These are phyloP conservation scores for Catostylus mosaicus DNA, from an alignment of 30 jellyfish, hydroid and myxozoan species.

Conservation along the genomic window DNA sequence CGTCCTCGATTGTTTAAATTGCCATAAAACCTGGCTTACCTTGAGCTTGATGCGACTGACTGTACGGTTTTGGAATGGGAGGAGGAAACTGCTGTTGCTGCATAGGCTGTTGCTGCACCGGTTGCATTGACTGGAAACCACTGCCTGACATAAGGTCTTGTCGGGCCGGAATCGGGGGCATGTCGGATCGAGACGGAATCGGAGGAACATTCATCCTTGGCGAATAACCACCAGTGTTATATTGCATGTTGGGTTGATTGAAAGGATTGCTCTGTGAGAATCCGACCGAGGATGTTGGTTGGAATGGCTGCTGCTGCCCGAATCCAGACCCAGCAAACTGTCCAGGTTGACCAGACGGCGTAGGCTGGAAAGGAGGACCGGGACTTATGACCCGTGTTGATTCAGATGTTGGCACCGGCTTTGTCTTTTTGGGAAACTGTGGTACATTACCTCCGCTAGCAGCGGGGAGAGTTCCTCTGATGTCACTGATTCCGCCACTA, in stretches of 20 bases:
- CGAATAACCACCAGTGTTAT: constrained; percentile 33
- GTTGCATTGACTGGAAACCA: constrained; percentile 15
- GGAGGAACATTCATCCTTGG: constrained; percentile 31
- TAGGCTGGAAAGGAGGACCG: constrained; percentile 45
- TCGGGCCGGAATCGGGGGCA: constrained; percentile 64
- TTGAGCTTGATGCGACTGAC: constrained; percentile 13
- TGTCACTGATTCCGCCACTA: constrained; percentile 49
- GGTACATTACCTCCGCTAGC: constrained; percentile 54
- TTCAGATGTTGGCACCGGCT: constrained; percentile 30
- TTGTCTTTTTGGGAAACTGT: constrained; percentile 41
- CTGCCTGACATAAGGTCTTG: constrained; percentile 37
- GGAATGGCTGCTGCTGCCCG: constrained; percentile 48
- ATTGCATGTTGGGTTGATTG: constrained; percentile 39
- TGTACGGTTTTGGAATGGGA: constrained; percentile 51
- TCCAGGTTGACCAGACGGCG: not conserved
- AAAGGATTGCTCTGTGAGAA: constrained; percentile 47
- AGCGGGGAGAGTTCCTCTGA: constrained; percentile 67
- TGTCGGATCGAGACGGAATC: constrained; percentile 55
- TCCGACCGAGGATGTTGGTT: not conserved
- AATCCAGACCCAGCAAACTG: constrained; percentile 15
- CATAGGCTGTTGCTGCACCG: not conserved
- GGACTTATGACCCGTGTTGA: constrained; percentile 48
- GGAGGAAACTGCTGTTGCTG: constrained; percentile 25
- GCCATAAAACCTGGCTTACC: no score
- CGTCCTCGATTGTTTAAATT: no score